A percentile compares a stretch with the other conserved stretches of the same genome.
phyloP scores from a whole-genome alignment of 2,888 invertebrate species.

The Bembecia ichneumoniformis region DNA sequence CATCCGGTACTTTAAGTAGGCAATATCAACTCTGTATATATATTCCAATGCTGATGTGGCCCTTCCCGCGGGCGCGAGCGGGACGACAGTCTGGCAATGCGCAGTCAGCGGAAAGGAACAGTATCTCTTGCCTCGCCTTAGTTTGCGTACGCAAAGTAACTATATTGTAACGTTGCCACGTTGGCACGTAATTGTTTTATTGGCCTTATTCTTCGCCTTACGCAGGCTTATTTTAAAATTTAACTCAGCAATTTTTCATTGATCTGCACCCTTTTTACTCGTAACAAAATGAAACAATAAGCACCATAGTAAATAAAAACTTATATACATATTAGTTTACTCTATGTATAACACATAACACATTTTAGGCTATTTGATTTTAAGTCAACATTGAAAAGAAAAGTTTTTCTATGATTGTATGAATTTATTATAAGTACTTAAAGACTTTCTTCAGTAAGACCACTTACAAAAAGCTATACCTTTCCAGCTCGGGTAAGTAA shows the following conservation, averaged over 20 bases:
- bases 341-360: no score
- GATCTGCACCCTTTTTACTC: no score
- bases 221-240: not conserved
- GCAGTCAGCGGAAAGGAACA: slow-evolving; percentile 64
- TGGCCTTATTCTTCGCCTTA: not conserved
- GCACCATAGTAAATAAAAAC: no score
- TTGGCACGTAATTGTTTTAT: not conserved
- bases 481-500: slow-evolving; percentile 47
- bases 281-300: no score
- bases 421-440: slow-evolving; percentile 1
- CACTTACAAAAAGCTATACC: slow-evolving; percentile 20
- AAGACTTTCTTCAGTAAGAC: slow-evolving; percentile 12
- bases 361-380: no score
- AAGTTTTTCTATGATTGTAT: no score
- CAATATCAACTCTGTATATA: slow-evolving; percentile 36
- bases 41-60: slow-evolving; percentile 53
- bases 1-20: not conserved
- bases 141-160: not conserved
- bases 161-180: not conserved
- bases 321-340: no score
- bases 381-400: no score
- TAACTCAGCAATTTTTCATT: not conserved
- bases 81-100: slow-evolving; percentile 59
- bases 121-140: not conserved
- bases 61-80: slow-evolving; percentile 57